phyloP scores from a whole-genome alignment of 2,888 invertebrate species.

The Hyalella azteca region DNA sequence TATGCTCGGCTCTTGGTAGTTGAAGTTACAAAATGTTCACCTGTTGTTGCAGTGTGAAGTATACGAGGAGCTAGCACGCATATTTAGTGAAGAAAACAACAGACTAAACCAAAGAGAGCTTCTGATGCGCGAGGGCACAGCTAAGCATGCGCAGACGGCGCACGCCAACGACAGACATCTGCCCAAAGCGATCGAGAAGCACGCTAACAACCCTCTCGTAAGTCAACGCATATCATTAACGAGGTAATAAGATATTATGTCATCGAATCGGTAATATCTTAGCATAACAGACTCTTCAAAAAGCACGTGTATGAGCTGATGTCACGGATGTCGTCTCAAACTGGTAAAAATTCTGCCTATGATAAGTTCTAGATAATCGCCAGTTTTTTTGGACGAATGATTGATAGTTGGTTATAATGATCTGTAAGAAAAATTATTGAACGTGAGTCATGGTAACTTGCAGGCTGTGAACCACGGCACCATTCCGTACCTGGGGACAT shows the following conservation, averaged over 20 bases:
- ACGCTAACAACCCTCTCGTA: slow-evolving; percentile 68
- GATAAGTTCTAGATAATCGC: background rate
- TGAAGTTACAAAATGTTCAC: too few species aligned
- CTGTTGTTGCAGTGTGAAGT: slow-evolving; percentile 73
- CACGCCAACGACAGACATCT: slow-evolving; percentile 87
- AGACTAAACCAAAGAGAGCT: slow-evolving; percentile 92
- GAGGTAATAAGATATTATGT: too few species aligned
- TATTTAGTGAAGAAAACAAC: slow-evolving; percentile 98
- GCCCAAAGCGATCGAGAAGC: slow-evolving; percentile 82
- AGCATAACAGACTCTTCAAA: too few species aligned
- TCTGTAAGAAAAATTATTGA: background rate
- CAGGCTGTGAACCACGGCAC: slow-evolving; percentile 73
- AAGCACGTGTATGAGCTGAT: too few species aligned
- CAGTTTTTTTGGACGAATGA: too few species aligned
- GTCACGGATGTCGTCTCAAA: too few species aligned
- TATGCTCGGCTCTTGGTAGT: too few species aligned
- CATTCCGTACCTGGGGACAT: slow-evolving; percentile 96
- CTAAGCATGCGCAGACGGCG: slow-evolving; percentile 92
- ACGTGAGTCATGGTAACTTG: slow-evolving; percentile 17
- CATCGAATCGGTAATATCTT: too few species aligned
- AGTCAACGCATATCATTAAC: too few species aligned
- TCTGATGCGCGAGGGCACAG: slow-evolving; percentile 95
- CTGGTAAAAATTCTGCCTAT: too few species aligned
- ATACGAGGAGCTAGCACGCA: slow-evolving; percentile 91
- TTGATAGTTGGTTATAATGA: too few species aligned